Evolutionary conservation across 2,797 vertebrate species (phyloP).

Genomic region (Onychomys torridus): DNA sequence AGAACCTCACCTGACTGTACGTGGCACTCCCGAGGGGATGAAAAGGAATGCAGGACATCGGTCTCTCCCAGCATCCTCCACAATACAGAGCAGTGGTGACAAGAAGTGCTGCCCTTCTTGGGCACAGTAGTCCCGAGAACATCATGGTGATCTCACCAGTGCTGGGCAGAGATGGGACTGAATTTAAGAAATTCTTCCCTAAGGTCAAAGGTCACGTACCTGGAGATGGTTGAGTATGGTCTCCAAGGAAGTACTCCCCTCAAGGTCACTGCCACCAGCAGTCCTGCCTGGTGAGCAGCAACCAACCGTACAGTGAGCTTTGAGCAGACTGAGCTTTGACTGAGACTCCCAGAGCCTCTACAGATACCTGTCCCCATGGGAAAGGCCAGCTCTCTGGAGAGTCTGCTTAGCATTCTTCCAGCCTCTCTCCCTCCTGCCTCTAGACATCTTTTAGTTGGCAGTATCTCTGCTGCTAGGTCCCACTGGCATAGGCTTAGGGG

Average conservation of each 20-base stretch:
- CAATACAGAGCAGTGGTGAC: too few species aligned
- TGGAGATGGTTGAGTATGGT: not conserved
- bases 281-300: not conserved
- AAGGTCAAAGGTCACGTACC: fast-evolving
- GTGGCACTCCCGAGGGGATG: not conserved
- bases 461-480: not conserved
- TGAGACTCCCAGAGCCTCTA: not conserved
- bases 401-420: not conserved
- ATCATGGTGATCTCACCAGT: fast-evolving
- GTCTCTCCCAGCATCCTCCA: too few species aligned
- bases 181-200: not conserved
- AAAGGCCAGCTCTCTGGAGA: not conserved
- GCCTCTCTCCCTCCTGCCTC: not conserved
- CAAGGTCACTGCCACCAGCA: not conserved
- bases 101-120: not conserved
- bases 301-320: fast-evolving
- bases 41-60: fast-evolving
- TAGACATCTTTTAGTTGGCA: not conserved
- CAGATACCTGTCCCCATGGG: too few species aligned
- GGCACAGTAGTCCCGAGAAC: not conserved
- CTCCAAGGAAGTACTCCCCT: not conserved
- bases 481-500: not conserved
- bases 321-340: not conserved
- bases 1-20: too few species aligned
- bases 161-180: too few species aligned